phyloP scores from a whole-genome alignment of 2,113 vertebrate genomes.

The Colistium nudipinnis region DNA sequence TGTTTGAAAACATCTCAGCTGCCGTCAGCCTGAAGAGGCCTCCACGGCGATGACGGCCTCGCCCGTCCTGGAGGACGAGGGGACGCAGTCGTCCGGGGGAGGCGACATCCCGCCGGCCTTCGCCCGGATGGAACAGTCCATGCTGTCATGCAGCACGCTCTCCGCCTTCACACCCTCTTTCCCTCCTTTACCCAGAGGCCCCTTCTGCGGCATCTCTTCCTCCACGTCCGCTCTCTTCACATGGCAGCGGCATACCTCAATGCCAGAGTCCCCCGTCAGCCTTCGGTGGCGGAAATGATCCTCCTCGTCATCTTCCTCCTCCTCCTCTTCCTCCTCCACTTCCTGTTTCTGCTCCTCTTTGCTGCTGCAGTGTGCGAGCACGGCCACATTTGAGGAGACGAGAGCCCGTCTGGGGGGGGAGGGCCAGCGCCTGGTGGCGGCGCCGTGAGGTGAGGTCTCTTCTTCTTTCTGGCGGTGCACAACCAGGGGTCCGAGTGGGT shows the following conservation, averaged over 20 bases:
- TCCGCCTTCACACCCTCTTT: constrained; percentile 36
- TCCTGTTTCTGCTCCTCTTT: constrained; percentile 64
- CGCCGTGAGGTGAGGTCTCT: constrained; percentile 21
- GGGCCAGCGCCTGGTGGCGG: constrained; percentile 1
- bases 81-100: constrained; percentile 28
- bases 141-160: constrained; percentile 69
- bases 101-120: constrained; percentile 41
- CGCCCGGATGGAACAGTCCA: constrained; percentile 64
- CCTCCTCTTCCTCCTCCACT: constrained; percentile 57
- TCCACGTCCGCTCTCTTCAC: constrained; percentile 73
- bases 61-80: constrained; percentile 40
- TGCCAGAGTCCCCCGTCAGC: constrained; percentile 93
- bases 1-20: not conserved
- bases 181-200: constrained; percentile 20
- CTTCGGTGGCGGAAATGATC: constrained; percentile 86
- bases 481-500: constrained; percentile 57
- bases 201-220: constrained; percentile 44
- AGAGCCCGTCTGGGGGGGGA: constrained; percentile 62
- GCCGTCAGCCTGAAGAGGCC: constrained; percentile 61
- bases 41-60: constrained; percentile 73
- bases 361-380: constrained; percentile 59
- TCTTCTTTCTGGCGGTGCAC: constrained; percentile 42
- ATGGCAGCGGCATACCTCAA: constrained; percentile 89
- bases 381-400: constrained; percentile 75
- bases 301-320: constrained; percentile 78